phyloP scores from a whole-genome alignment of 2,888 invertebrate species.

The Metopia argyrocephala region DNA sequence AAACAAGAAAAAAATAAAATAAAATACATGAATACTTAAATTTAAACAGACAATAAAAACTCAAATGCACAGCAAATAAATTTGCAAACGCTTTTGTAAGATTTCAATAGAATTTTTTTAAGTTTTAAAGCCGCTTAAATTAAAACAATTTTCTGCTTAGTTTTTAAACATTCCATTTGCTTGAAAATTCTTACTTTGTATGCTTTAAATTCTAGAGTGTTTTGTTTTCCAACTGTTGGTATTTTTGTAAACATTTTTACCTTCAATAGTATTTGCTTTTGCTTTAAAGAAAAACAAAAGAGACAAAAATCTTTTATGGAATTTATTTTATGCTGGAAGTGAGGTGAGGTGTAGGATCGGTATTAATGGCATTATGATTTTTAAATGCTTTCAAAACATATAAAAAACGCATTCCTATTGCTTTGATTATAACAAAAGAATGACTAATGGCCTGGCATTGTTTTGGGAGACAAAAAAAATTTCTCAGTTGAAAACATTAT shows the following conservation, averaged over 20 bases:
- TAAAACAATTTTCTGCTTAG: neutral
- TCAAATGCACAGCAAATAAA: neutral
- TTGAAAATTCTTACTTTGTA: neutral
- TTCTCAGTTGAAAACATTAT: neutral
- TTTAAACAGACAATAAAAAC: neutral
- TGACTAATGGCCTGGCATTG: slow-evolving; percentile 6
- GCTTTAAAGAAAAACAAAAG: neutral
- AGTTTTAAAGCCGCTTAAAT: neutral
- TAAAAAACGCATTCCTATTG: neutral
- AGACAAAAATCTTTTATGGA: neutral
- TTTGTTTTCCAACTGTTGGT: too few relatives aligned
- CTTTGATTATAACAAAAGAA: slow-evolving; percentile 24
- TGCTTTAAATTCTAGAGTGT: neutral
- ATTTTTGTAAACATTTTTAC: too few relatives aligned
- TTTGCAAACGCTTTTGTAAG: neutral
- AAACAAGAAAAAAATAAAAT: slow-evolving; percentile 12
- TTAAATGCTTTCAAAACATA: slow-evolving; percentile 26
- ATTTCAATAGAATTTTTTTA: neutral
- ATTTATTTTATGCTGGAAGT: too few relatives aligned
- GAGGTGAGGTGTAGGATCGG: too few relatives aligned
- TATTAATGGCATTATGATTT: slow-evolving; percentile 38
- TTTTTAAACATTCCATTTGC: too few relatives aligned
- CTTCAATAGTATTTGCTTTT: too few relatives aligned
- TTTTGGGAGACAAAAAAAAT: neutral
- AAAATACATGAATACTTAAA: neutral